Evolutionary conservation across 2,797 vertebrate species (phyloP), one percentile per base, ranked within the genome.

Genomic region (Melopsittacus undulatus): DNA sequence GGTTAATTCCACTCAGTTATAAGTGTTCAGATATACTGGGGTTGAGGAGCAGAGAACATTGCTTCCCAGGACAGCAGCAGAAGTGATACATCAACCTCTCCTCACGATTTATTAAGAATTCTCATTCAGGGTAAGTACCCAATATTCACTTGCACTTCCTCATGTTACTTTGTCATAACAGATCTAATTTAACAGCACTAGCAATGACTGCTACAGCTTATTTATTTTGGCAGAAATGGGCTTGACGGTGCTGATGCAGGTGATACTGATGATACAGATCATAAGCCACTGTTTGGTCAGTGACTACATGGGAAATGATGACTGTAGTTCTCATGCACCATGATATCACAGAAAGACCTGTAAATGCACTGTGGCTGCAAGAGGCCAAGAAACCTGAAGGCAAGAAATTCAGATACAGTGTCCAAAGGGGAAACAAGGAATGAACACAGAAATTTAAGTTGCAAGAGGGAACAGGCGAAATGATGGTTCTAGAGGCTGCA

Each of bases 241-340:
- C 15, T 80, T 78, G 66, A 74, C 3, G 4, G 24, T 86, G 57
- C 59, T 48, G 59, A 49, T 63, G 73, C 30, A 70, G 48, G 34
- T 22, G 48, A 59, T 11, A 42, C 7, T 83, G 51, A 48, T 5
- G 56, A 59, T 11, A 34, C 8, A 81, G 51, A 48, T 4, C n/a
- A 59, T 1, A 77, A 89, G 14, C 30, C 63, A 64, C 38, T 48
- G 23, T 67, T 74, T n/a, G 42, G 43, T 63, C 61, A 79, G 17
- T 51, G 46, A 38, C 40, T 68, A 21, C 0, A 0, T 22, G 62
- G 45, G 49, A 83, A 81, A 48, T 2, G 23, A 68, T 0, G 8
- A 67, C 32, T 32, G 32, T 4, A 66, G 45, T 7, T 92, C 70
- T 26, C 38, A 70, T 21, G 5, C 27, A 42, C 7, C 13, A 30